Base-by-base conservation (phyloP, 2,888 invertebrate genomes). In the Athalia circularis region DNA sequence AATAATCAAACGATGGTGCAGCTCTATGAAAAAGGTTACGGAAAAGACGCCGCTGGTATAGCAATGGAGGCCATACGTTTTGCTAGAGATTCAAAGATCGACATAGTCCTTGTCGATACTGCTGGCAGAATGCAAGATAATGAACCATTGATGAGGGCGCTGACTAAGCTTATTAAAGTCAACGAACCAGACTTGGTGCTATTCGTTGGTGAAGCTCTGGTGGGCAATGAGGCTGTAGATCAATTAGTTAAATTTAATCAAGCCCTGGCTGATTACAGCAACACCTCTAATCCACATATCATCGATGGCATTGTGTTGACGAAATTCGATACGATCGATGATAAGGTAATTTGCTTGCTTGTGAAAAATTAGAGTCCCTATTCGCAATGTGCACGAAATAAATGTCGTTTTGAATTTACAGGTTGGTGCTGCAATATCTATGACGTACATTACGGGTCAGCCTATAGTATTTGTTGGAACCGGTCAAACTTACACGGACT, bases 121-220 rank as follows among this genome's bases (percentile, higher is more conserved):
- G 99, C 99, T 57, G 99, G 99, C n/a, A 93, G 99, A 80, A 99
- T 99, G 99, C 99, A 99, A 91, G 99, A 99, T 92, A 99, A 99
- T 90, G 99, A 99, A 89, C 99, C 99, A 0, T 92, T 99, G 61
- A 99, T 99, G 99, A 93, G 98, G 81, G 98, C 99, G 0, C 92
- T 99, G 74, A 96, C 99, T 5, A 99, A 99, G 92, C 92, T 99
- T 82, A 99, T 99, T 87, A 97, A 96, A 91, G 97, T 99, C 64
- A 99, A 99, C 91, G 95, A 97, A 87, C 99, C 99, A 0, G 99
- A 99, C 91, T 92, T 98, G 88, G 99, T 99, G 2, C 92, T 99
- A n/a, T 99, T 99, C 91, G 99, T 99, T 8, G 99, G 99, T 0
- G 99, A 99, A 90, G 99, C 99, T 0, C 92, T 99, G n/a, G 99